Percentiles rank a stretch among this genome's conserved stretches.
Evolutionary conservation across 2,888 invertebrate species (phyloP).

Genomic region (Drosophila histrio): DNA sequence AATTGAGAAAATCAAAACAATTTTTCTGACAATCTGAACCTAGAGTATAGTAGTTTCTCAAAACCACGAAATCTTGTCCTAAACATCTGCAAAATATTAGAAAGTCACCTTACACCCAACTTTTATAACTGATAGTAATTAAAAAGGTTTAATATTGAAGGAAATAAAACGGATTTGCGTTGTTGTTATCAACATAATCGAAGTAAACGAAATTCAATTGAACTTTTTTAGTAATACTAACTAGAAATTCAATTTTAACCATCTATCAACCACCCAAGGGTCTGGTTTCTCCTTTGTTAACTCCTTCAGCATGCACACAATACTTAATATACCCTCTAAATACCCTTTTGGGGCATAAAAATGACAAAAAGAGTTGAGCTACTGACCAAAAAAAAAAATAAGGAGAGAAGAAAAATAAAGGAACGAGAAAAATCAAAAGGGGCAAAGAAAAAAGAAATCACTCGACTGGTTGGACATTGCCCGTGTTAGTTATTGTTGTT

Average conservation of each 20-base stretch:
- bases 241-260: background rate
- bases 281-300: conserved; percentile 10
- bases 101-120: too few species aligned
- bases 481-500: conserved; percentile 20
- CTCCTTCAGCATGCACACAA: conserved; percentile 8
- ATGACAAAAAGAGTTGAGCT: conserved; percentile 75
- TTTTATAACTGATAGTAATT: too few species aligned
- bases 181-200: background rate
- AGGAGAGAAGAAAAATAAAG: conserved; percentile 6
- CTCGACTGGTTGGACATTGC: conserved; percentile 65
- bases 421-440: background rate
- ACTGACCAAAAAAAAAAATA: conserved; percentile 54
- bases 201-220: background rate
- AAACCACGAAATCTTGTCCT: too few species aligned
- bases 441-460: conserved; percentile 50
- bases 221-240: background rate
- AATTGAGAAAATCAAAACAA: too few species aligned
- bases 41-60: too few species aligned
- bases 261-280: background rate
- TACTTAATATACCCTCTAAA: conserved; percentile 58
- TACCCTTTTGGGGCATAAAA: conserved; percentile 62
- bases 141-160: too few species aligned
- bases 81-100: too few species aligned
- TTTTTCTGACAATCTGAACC: too few species aligned
- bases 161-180: background rate